These are phyloP conservation scores for Archilochus colubris DNA, from an alignment of 2,113 vertebrate genomes.

Conservation along the genomic window DNA sequence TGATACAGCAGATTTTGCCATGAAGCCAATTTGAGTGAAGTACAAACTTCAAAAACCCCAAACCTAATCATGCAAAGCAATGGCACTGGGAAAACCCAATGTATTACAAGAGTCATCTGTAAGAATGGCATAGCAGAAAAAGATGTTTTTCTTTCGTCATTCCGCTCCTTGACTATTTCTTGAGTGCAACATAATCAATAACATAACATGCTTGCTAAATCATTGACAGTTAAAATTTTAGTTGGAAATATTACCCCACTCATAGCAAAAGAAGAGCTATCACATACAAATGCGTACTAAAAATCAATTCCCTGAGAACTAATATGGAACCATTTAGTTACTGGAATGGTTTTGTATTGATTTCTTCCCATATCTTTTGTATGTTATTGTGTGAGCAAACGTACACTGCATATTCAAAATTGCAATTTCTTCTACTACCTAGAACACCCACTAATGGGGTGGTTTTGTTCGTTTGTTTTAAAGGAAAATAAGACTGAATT, in stretches of 20 bases:
- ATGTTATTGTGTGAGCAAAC: background rate
- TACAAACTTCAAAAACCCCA: background rate
- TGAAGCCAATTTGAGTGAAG: background rate
- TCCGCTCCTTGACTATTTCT: accelerated
- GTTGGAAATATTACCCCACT: background rate
- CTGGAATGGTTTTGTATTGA: background rate
- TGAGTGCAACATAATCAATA: background rate
- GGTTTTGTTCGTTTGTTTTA: background rate
- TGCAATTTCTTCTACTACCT: background rate
- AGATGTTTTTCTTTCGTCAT: background rate
- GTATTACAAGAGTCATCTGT: background rate
- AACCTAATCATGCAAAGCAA: background rate
- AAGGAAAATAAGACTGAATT: background rate
- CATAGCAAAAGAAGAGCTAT: background rate
- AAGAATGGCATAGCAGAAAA: background rate
- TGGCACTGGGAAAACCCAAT: background rate
- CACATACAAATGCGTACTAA: background rate
- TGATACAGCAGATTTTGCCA: background rate
- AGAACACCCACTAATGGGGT: background rate
- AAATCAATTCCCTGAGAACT: constrained; percentile 6
- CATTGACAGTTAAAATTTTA: background rate
- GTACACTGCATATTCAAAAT: background rate
- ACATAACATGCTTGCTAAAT: background rate
- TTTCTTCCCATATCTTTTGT: background rate
- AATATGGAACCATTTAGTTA: background rate